A percentile compares a stretch with the other conserved stretches of the same genome.
Evolutionary conservation across 2,797 vertebrate genomes (phyloP).

Genomic region (Ctenopoma multispine): DNA sequence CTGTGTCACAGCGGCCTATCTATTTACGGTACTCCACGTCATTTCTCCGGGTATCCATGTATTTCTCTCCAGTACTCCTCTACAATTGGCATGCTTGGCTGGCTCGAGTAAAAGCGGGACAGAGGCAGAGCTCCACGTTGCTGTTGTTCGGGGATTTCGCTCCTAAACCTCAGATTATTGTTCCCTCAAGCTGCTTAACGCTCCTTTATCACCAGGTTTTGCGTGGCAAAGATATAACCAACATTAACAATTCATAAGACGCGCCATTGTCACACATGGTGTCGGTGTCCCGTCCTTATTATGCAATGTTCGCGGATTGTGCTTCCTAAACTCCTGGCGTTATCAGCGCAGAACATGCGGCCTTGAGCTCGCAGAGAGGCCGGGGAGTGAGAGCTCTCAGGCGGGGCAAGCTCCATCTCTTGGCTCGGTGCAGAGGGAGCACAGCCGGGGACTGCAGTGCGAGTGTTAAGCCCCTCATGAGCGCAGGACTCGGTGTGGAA

Average conservation of each 20-base stretch:
- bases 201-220: conserved; percentile 77
- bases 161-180: conserved; percentile 81
- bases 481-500: conserved; percentile 21
- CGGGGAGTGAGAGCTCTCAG: conserved; percentile 61
- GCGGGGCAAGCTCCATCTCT: conserved; percentile 47
- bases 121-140: conserved; percentile 29
- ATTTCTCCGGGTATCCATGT: conserved; percentile 5
- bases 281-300: conserved; percentile 67
- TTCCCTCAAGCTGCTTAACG: conserved; percentile 78
- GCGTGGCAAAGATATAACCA: conserved; percentile 70
- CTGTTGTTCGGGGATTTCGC: conserved; percentile 73
- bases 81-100: conserved; percentile 9
- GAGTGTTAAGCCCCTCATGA: conserved; percentile 26
- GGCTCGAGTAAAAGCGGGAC: conserved; percentile 25
- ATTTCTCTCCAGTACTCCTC: conserved; percentile 7
- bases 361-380: conserved; percentile 68
- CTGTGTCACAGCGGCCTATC: not conserved
- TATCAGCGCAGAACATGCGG: conserved; percentile 82
- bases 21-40: not conserved
- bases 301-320: conserved; percentile 57
- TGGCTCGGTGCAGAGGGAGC: conserved; percentile 53
- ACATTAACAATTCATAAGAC: conserved; percentile 80
- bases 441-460: conserved; percentile 39
- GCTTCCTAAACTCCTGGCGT: conserved; percentile 65
- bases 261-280: conserved; percentile 69